Evolutionary conservation across 2,888 invertebrate genomes (phyloP), one percentile per base, ranked within the genome.

Genomic region (Dicycla oo): DNA sequence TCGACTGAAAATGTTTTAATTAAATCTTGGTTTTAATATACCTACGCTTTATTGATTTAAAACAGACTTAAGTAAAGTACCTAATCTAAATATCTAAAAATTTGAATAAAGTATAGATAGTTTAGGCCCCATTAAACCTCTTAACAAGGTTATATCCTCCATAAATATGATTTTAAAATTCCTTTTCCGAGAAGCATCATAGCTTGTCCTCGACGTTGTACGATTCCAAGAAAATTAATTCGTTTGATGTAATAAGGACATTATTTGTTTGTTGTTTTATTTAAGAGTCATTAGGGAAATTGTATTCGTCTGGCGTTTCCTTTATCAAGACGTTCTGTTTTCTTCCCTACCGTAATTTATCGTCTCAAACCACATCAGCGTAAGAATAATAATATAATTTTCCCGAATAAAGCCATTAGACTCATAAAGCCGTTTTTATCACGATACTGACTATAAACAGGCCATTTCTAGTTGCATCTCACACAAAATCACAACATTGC

Each of bases 81-180:
- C n/a, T n/a, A 3, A 45, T 34, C 56, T 49, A n/a, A 53, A 45
- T 30, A n/a, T 18, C 18, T 18, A 18, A 3, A n/a, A 5, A n/a
- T 18, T 11, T 62, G 6, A 20, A 38, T 53, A 58, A 60, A 7
- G 47, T 38, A 6, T 20, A 62, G 3, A 64, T 56, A 5, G 43
- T 53, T 54, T 60, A 63, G 56, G 26, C 6, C 43, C 8, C 63
- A 43, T 49, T 34, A 53, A 68, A 73, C 81, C 51, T 69, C 80
- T 23, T 74, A 69, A 67, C 88, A 90, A 91, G 88, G 90, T 91
- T 85, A 89, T 75, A 78, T 82, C 85, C 62, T 57, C 66, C 69
- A 18, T 51, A 73, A 82, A 88, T 86, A 86, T 86, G 68, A 86
- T 86, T 90, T 88, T 81, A 87, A 87, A 90, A 88, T 88, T 88